Evolutionary conservation across 2,797 vertebrate species (phyloP).

Genomic region (Syndactyla subalaris): DNA sequence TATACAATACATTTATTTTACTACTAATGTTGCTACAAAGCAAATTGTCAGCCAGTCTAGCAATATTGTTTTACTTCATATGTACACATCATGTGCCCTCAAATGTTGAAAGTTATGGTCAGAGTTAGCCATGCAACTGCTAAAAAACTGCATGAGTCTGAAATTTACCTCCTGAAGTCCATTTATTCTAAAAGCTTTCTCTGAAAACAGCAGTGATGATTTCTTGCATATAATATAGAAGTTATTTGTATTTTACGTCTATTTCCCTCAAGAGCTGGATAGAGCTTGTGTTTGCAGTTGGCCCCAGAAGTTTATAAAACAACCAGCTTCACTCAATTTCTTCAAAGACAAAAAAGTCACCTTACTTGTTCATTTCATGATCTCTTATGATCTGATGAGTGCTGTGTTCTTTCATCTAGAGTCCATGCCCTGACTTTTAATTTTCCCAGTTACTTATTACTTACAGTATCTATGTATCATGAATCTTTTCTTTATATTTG

Average conservation of each 20-base stretch:
- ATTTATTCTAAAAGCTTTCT: constrained; percentile 10
- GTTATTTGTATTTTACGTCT: not conserved
- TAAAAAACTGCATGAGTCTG: not conserved
- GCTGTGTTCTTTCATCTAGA: not conserved
- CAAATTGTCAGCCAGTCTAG: not conserved
- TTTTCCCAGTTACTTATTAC: not conserved
- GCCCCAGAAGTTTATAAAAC: not conserved
- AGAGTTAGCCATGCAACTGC: not conserved
- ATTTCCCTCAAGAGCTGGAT: not conserved
- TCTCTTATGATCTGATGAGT: not conserved
- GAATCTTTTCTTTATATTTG: not conserved
- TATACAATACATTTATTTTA: not conserved
- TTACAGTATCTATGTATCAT: not conserved
- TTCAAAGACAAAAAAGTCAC: not conserved
- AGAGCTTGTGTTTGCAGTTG: not conserved
- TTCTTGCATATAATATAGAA: not conserved
- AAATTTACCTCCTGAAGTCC: not conserved
- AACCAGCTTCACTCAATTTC: not conserved
- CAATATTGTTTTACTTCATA: not conserved
- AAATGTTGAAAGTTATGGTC: not conserved
- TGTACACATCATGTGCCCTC: not conserved
- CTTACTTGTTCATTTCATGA: not conserved
- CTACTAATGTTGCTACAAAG: not conserved
- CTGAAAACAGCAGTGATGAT: not conserved
- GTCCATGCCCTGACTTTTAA: not conserved